Percentiles rank a stretch among this genome's conserved stretches.
phyloP scores from a whole-genome alignment of 2,797 vertebrate genomes.

The Corythornis leucogaster region DNA sequence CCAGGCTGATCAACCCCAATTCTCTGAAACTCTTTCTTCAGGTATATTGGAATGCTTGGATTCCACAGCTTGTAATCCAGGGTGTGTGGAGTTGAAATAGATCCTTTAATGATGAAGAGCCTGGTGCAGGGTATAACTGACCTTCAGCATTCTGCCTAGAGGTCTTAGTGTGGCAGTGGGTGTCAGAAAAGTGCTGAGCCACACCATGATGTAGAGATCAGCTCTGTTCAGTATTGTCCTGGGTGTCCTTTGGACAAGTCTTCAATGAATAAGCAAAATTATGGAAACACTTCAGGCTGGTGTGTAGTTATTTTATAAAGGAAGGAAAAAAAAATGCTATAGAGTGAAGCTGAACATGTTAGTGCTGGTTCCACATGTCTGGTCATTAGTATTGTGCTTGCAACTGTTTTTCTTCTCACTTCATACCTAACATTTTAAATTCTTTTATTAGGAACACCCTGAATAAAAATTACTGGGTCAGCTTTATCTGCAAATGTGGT shows the following conservation, averaged over 20 bases:
- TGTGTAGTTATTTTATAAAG: background rate
- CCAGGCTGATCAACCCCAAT: no score
- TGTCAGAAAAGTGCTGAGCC: background rate
- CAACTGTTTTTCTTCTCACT: background rate
- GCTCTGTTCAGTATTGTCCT: background rate
- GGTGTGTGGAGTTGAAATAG: background rate
- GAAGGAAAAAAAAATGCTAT: background rate
- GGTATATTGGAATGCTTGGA: background rate
- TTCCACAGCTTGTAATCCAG: background rate
- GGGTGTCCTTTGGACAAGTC: background rate
- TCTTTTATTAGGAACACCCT: background rate
- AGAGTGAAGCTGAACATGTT: background rate
- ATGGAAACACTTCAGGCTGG: background rate
- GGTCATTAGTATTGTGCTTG: background rate
- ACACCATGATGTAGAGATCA: rapidly evolving
- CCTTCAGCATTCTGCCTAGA: background rate
- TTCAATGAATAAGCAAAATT: background rate
- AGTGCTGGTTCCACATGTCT: background rate
- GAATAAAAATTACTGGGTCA: background rate
- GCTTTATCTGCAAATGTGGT: background rate
- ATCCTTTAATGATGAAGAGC: background rate
- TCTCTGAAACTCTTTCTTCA: background rate
- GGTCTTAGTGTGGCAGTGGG: rapidly evolving
- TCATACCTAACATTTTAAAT: background rate
- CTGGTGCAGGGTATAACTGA: background rate